A percentile compares a stretch with the other conserved stretches of the same genome.
Conservation (phyloP, 2,113 vertebrate genomes). For the Tinamus guttatus region DNA sequence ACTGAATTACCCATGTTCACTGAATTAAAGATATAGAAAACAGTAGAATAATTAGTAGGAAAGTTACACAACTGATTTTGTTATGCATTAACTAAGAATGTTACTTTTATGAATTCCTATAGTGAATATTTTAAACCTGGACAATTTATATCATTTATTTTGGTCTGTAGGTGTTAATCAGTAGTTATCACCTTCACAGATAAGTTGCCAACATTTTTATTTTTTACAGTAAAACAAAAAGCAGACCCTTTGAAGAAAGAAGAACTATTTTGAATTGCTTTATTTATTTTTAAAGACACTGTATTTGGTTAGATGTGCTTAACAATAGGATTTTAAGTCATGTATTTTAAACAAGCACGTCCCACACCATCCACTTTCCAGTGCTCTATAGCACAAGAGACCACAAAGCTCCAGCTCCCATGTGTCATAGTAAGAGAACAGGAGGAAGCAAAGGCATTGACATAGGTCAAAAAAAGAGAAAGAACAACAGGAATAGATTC, state of each 20-base stretch:
- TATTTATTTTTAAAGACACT: not conserved
- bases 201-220: not conserved
- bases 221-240: not conserved
- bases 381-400: not conserved
- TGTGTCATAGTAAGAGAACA: fast-evolving
- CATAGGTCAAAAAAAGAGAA: not conserved
- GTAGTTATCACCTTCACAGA: not conserved
- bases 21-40: constrained; percentile 24
- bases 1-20: not conserved
- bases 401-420: not conserved
- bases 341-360: not conserved
- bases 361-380: not conserved
- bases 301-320: not conserved
- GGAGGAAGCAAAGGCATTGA: not conserved
- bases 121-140: not conserved
- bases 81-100: not conserved
- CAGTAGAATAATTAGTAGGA: not conserved
- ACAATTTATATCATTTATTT: not conserved
- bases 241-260: not conserved
- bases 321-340: not conserved
- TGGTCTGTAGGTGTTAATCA: not conserved
- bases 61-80: not conserved
- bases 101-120: not conserved
- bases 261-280: fast-evolving
- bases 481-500: not conserved